Percentiles rank a stretch among this genome's conserved stretches.
Conservation (phyloP, 2,113 vertebrate species). For the Microtus oregoni region DNA sequence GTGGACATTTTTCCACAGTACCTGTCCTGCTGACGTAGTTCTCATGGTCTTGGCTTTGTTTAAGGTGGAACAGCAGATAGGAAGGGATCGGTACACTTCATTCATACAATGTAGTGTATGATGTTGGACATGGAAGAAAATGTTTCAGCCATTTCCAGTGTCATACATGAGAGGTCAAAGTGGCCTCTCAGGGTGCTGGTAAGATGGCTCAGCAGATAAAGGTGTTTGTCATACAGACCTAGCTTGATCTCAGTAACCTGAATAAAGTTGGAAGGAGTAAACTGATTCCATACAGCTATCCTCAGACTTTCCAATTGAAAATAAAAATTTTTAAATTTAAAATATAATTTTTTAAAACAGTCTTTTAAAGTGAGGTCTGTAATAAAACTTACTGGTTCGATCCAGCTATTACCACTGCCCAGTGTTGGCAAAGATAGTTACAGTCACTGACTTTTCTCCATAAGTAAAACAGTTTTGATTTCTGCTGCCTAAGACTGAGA, state of each 20-base stretch:
- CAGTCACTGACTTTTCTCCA: not conserved
- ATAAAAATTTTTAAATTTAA: not conserved
- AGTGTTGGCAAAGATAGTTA: not conserved
- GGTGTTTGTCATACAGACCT: not conserved
- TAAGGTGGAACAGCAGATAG: not conserved
- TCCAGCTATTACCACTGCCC: not conserved
- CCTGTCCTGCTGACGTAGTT: slow-evolving; percentile 1
- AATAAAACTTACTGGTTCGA: not conserved
- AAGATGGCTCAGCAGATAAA: not conserved
- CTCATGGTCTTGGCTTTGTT: not conserved
- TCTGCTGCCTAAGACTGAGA: not conserved
- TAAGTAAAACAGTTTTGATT: slow-evolving; percentile 10
- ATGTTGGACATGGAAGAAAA: not conserved
- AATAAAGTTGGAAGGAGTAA: no score
- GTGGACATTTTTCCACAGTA: not conserved
- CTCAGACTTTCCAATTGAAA: not conserved
- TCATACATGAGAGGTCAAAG: not conserved
- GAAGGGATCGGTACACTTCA: not conserved
- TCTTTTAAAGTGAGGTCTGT: not conserved
- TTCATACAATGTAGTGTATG: not conserved
- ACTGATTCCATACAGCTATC: not conserved
- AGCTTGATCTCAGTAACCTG: not conserved
- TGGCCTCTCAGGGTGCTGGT: not conserved
- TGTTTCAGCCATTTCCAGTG: not conserved
- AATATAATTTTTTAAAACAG: not conserved